Percentiles rank a stretch among this genome's conserved stretches.
Evolutionary conservation across 2,113 vertebrate species (phyloP).

Genomic region (Rhea americana): DNA sequence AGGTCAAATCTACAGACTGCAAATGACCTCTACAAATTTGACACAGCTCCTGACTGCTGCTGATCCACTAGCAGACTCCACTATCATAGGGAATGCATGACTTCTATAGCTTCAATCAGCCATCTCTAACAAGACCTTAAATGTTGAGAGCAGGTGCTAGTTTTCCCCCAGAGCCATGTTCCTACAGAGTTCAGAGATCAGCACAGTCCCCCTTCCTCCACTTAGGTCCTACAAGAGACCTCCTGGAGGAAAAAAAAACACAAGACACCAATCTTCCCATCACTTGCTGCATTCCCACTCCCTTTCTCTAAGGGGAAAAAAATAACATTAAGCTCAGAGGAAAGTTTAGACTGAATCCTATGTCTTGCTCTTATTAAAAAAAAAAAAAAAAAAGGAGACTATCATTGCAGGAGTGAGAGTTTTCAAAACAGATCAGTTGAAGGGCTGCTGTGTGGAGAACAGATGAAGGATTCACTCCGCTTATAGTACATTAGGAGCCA

Average conservation of each 20-base stretch:
- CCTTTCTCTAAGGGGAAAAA: neutral
- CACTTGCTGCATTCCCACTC: neutral
- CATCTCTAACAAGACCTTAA: neutral
- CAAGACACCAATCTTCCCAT: neutral
- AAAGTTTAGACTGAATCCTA: neutral
- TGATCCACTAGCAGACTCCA: neutral
- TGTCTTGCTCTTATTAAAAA: neutral
- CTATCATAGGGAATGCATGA: neutral
- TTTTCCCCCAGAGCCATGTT: neutral
- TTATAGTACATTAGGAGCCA: neutral
- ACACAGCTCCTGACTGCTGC: neutral
- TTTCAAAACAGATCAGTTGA: neutral
- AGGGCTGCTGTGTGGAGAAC: neutral
- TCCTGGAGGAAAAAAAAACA: neutral
- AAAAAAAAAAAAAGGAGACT: neutral
- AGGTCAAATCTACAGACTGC: slow-evolving; percentile 29
- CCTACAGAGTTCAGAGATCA: fast-evolving
- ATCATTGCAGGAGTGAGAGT: neutral
- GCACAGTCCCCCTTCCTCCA: neutral
- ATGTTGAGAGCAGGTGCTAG: neutral
- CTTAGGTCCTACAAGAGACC: neutral
- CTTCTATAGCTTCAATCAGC: neutral
- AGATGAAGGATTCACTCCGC: neutral
- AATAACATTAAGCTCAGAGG: neutral
- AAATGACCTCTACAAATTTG: slow-evolving; percentile 8